A percentile compares a stretch with the other conserved stretches of the same genome.
Evolutionary conservation across 2,888 invertebrate genomes (phyloP).

Genomic region (Drosophila austrosaltans): DNA sequence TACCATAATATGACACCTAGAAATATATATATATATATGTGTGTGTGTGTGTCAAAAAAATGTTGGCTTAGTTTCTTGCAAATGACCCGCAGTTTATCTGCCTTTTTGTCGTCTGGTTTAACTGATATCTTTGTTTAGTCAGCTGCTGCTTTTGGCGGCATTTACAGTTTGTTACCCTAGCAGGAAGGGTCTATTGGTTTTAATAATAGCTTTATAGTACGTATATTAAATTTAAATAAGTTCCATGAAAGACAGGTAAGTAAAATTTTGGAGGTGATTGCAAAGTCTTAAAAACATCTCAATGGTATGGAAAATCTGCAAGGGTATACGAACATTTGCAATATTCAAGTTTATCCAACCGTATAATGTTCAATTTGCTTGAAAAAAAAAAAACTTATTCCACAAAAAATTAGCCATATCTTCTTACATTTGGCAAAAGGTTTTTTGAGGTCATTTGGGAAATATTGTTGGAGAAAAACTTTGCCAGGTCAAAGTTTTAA

Average conservation of each 20-base stretch:
- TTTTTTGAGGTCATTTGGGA: slow-evolving; percentile 61
- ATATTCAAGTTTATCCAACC: background rate
- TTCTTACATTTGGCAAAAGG: slow-evolving; percentile 23
- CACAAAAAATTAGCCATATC: background rate
- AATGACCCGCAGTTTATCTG: slow-evolving; percentile 31
- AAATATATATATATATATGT: slow-evolving; percentile 17
- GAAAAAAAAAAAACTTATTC: background rate
- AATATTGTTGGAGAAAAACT: slow-evolving; percentile 43
- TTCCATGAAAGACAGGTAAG: too few species aligned
- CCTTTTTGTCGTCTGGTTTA: slow-evolving; percentile 27
- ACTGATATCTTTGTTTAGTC: slow-evolving; percentile 58
- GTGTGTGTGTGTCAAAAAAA: slow-evolving; percentile 14
- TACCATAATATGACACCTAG: slow-evolving; percentile 39
- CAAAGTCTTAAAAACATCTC: too few species aligned
- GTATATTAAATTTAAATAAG: too few species aligned
- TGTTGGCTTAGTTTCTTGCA: slow-evolving; percentile 10
- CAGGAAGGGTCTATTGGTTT: background rate
- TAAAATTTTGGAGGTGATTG: too few species aligned
- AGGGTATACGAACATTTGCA: background rate
- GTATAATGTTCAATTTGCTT: background rate
- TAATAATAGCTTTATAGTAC: background rate
- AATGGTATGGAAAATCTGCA: too few species aligned
- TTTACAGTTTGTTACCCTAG: background rate
- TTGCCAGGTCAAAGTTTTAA: slow-evolving; percentile 56
- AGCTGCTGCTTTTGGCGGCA: slow-evolving; percentile 25